Evolutionary conservation across 2,888 invertebrate genomes (phyloP).

Genomic region (Calameuta pallipes): DNA sequence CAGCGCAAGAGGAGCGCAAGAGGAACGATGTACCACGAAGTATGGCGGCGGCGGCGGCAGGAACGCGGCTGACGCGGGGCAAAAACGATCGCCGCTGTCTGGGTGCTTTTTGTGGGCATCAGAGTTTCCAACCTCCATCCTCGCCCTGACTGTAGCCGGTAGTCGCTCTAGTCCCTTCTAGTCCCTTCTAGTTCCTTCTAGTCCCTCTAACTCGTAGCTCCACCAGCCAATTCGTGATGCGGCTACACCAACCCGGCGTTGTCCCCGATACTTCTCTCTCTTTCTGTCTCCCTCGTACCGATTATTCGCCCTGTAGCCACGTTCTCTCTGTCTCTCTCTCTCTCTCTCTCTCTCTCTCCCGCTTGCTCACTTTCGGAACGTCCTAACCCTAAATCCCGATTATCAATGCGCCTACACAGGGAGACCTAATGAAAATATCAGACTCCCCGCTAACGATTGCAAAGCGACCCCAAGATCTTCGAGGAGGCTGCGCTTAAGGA

Average conservation of each 20-base stretch:
- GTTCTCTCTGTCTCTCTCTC: neutral
- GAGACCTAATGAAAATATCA: too few relatives aligned
- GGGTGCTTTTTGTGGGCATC: conserved; percentile 65
- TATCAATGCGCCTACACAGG: too few relatives aligned
- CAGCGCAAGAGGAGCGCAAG: too few relatives aligned
- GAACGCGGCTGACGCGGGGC: conserved; percentile 62
- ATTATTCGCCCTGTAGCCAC: too few relatives aligned
- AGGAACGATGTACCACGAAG: conserved; percentile 61
- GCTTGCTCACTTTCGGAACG: too few relatives aligned
- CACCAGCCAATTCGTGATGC: conserved; percentile 47
- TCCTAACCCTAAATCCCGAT: too few relatives aligned
- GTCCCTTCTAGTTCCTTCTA: too few relatives aligned
- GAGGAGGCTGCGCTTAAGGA: neutral
- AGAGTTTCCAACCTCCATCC: conserved; percentile 63
- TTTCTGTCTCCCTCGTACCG: neutral
- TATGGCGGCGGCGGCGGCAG: conserved; percentile 46
- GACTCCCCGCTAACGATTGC: too few relatives aligned
- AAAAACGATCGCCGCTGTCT: conserved; percentile 66
- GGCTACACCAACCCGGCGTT: conserved; percentile 44
- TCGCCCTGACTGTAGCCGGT: conserved; percentile 36
- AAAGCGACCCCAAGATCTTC: too few relatives aligned
- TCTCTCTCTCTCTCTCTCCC: neutral
- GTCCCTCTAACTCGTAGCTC: conserved; percentile 29
- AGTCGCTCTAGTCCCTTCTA: conserved; percentile 27
- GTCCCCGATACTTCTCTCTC: conserved; percentile 10